Evolutionary conservation across 2,888 invertebrate genomes (phyloP).

Genomic region (Tyria jacobaeae): DNA sequence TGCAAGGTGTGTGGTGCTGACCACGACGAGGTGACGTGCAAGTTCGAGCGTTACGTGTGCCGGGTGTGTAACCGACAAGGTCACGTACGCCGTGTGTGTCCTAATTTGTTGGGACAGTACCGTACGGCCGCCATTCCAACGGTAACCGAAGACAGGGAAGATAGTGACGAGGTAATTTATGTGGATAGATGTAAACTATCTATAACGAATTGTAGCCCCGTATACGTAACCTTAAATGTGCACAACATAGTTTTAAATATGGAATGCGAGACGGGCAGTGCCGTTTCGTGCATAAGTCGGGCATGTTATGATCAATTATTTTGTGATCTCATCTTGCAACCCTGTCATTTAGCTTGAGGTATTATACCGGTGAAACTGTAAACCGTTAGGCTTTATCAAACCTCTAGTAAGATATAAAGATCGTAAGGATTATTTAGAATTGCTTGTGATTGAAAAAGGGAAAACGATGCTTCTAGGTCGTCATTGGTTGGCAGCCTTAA

Average conservation of each 20-base stretch:
- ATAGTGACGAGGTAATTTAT: conserved; percentile 6
- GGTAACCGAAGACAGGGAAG: too few relatives aligned
- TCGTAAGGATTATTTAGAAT: neutral
- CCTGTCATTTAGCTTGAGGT: too few relatives aligned
- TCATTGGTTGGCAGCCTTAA: neutral
- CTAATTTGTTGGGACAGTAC: conserved; percentile 1
- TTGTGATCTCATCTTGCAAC: too few relatives aligned
- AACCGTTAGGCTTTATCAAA: neutral
- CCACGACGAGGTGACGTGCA: conserved; percentile 6
- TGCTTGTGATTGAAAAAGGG: too few relatives aligned
- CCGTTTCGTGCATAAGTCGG: conserved; percentile 9
- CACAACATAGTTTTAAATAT: neutral
- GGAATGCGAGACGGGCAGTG: conserved; percentile 12
- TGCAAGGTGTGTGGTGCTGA: conserved; percentile 12
- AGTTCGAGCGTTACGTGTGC: conserved; percentile 4
- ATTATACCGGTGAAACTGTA: neutral
- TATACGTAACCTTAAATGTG: neutral
- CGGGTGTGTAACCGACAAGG: conserved; percentile 10
- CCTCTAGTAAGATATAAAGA: neutral
- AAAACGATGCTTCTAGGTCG: neutral
- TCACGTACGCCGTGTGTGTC: conserved; percentile 5
- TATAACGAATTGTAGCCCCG: conserved; percentile 1
- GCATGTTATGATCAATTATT: too few relatives aligned
- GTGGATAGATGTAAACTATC: too few relatives aligned
- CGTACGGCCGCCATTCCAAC: neutral